Evolutionary conservation across 2,113 vertebrate species (phyloP).

Genomic region (Stictonetta naevosa): DNA sequence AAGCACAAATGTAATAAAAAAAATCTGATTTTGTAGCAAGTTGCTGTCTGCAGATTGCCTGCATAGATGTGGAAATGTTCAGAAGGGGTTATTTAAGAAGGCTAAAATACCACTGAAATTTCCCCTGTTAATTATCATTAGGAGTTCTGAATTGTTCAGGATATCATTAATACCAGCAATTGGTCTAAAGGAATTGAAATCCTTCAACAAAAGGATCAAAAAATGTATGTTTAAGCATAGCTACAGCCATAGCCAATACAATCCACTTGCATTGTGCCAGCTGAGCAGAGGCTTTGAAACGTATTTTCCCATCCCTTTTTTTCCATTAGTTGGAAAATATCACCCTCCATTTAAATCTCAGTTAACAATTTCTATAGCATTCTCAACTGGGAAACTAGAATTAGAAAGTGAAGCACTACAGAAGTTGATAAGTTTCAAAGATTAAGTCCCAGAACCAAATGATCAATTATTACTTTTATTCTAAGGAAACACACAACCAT

Average conservation of each 20-base stretch:
- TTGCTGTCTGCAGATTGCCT: not conserved
- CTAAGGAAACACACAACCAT: not conserved
- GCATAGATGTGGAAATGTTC: not conserved
- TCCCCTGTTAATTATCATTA: not conserved
- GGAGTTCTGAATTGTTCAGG: not conserved
- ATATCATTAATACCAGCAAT: not conserved
- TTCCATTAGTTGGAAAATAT: not conserved
- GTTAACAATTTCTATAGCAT: not conserved
- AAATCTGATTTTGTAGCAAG: not conserved
- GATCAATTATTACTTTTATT: not conserved
- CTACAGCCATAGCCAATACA: not conserved
- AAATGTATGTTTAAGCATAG: not conserved
- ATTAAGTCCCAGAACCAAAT: not conserved
- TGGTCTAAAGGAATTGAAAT: not conserved
- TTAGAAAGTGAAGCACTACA: not conserved
- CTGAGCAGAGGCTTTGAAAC: not conserved
- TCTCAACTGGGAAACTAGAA: not conserved
- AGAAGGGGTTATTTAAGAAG: not conserved
- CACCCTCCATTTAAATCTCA: not conserved
- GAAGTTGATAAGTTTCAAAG: not conserved
- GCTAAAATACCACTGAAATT: not conserved
- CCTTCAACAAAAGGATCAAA: not conserved
- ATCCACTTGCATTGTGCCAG: not conserved
- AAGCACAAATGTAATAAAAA: not conserved
- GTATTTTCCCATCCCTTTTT: not conserved